Evolutionary conservation across 2,888 invertebrate genomes (phyloP).

Genomic region (Nipponacmea schrenckii): DNA sequence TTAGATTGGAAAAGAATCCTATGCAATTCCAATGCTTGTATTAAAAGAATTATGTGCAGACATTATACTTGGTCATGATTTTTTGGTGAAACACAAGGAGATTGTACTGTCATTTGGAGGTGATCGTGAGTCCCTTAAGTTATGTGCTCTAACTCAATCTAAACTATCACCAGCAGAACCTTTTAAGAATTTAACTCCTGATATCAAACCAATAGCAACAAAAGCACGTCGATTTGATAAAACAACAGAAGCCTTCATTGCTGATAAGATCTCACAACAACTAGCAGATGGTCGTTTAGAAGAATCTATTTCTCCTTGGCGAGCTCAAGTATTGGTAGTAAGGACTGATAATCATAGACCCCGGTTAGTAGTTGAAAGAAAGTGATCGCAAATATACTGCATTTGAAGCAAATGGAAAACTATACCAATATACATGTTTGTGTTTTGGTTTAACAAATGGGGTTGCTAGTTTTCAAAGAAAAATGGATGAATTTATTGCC

Average conservation of each 20-base stretch:
- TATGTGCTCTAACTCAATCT: background rate
- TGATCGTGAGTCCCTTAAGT: background rate
- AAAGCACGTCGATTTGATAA: background rate
- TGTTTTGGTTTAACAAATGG: slow-evolving; percentile 5
- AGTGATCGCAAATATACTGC: slow-evolving; percentile 9
- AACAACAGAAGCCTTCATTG: background rate
- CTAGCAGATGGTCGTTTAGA: background rate
- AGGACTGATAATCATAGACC: slow-evolving; percentile 11
- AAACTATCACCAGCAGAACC: background rate
- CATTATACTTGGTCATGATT: background rate
- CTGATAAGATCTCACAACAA: background rate
- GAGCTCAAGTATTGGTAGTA: background rate
- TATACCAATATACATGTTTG: background rate
- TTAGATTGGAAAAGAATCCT: background rate
- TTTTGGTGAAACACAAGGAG: background rate
- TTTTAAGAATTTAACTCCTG: background rate
- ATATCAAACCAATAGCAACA: background rate
- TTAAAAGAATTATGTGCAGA: background rate
- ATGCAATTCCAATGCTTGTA: background rate
- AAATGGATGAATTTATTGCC: background rate
- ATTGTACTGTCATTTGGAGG: background rate
- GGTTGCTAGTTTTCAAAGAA: background rate
- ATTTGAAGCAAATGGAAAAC: slow-evolving; percentile 8
- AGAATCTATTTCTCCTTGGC: background rate
- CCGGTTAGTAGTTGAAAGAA: background rate